These are phyloP conservation scores for Beroe ovata DNA, from an alignment of 37 sponge, comb jelly and placozoan species.

Conservation along the genomic window DNA sequence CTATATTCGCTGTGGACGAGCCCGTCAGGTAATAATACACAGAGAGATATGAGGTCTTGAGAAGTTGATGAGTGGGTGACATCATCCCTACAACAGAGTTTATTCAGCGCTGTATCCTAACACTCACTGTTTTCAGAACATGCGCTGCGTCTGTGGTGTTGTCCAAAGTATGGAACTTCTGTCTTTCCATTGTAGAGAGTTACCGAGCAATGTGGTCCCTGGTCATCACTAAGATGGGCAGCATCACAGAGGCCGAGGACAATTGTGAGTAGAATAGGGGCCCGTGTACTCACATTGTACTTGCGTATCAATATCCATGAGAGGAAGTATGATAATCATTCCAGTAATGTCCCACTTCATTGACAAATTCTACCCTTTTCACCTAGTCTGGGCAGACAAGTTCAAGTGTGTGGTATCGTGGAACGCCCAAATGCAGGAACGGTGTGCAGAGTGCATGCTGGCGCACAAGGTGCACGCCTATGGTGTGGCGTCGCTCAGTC, in stretches of 20 bases:
- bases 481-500: slow-evolving; percentile 8
- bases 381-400: slow-evolving; percentile 60
- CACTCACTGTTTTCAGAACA: no score
- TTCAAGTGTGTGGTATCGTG: slow-evolving; percentile 13
- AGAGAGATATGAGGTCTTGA: no score
- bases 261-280: slow-evolving; percentile 20
- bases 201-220: slow-evolving; percentile 25
- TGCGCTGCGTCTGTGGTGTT: background rate
- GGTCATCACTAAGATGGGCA: slow-evolving; percentile 49
- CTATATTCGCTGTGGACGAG: slow-evolving; percentile 26
- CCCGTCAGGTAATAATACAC: slow-evolving; percentile 56
- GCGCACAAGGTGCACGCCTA: slow-evolving; percentile 28
- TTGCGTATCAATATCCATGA: no score
- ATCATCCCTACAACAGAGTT: no score
- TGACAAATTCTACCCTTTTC: no score
- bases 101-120: no score
- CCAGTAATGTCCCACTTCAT: no score
- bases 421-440: slow-evolving; percentile 59
- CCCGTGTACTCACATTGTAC: no score
- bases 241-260: slow-evolving; percentile 36
- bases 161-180: slow-evolving; percentile 11
- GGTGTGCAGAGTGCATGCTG: slow-evolving; percentile 24
- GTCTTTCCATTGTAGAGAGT: slow-evolving; percentile 12
- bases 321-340: no score
- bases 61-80: no score